A percentile compares a stretch with the other conserved stretches of the same genome.
Conservation (phyloP, 2,113 vertebrate species). For the Brachyhypopomus occidentalis region DNA sequence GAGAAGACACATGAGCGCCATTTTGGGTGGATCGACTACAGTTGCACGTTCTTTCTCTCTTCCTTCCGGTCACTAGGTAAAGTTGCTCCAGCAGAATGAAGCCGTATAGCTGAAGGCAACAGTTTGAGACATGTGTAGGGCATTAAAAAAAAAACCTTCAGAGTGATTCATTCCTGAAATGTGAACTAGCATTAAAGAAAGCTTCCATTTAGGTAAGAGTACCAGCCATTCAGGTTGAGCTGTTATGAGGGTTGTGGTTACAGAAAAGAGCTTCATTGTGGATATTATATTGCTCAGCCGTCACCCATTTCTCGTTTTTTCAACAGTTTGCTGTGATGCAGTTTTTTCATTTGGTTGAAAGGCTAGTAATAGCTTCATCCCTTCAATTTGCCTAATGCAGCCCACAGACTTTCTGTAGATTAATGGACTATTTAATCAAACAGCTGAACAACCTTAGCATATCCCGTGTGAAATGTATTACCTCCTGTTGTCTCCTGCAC, state of each 20-base stretch:
- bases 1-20: neutral
- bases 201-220: no score
- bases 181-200: no score
- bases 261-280: no score
- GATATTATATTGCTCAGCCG: no score
- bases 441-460: neutral
- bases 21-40: neutral
- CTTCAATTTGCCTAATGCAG: neutral
- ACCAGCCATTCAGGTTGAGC: no score
- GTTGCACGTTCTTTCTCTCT: neutral
- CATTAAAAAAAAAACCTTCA: no score
- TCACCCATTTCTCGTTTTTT: neutral
- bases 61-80: neutral
- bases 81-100: neutral
- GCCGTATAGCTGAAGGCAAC: no score
- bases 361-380: conserved; percentile 4
- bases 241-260: no score
- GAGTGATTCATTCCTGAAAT: no score
- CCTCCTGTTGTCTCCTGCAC: neutral
- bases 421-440: conserved; percentile 13
- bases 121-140: no score
- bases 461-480: neutral
- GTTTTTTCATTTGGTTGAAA: conserved; percentile 4
- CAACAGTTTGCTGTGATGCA: neutral
- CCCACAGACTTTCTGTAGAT: neutral